Evolutionary conservation across 2,113 vertebrate genomes (phyloP).

Genomic region (Anarrhichthys ocellatus): DNA sequence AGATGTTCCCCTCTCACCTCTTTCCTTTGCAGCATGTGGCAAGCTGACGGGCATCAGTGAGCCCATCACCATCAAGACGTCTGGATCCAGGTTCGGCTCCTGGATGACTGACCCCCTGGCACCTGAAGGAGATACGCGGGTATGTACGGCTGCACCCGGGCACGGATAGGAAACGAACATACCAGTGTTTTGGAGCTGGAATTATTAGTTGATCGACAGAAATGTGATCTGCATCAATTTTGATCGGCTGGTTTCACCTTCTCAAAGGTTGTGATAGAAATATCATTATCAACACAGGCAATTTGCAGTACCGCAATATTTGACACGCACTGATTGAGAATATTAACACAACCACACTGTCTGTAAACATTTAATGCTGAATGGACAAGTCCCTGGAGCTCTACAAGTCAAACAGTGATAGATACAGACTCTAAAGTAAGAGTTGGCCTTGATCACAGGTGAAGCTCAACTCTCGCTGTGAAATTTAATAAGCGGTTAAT

Average conservation of each 20-base stretch:
- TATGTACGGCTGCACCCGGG: conserved; percentile 73
- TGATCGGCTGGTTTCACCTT: background rate
- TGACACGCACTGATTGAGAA: background rate
- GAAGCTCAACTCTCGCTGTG: conserved; percentile 14
- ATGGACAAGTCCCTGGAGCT: background rate
- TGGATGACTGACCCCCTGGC: conserved; percentile 98
- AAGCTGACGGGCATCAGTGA: conserved; percentile 97
- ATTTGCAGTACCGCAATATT: background rate
- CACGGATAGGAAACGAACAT: background rate
- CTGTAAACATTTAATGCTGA: background rate
- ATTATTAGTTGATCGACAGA: background rate
- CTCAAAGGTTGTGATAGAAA: background rate
- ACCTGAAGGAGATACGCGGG: conserved; percentile 94
- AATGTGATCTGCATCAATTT: background rate
- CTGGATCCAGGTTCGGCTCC: conserved; percentile 95
- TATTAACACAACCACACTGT: background rate
- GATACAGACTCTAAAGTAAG: background rate
- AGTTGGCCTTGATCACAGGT: conserved; percentile 4
- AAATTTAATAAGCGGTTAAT: conserved; percentile 22
- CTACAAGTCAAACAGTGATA: background rate
- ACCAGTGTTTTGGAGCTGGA: background rate
- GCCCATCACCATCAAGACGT: conserved; percentile 95
- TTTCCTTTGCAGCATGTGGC: conserved; percentile 90
- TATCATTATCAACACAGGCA: background rate
- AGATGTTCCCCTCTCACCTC: conserved; percentile 48